phyloP scores from a whole-genome alignment of 2,113 vertebrate genomes.

The Dunckerocampus dactyliophorus region DNA sequence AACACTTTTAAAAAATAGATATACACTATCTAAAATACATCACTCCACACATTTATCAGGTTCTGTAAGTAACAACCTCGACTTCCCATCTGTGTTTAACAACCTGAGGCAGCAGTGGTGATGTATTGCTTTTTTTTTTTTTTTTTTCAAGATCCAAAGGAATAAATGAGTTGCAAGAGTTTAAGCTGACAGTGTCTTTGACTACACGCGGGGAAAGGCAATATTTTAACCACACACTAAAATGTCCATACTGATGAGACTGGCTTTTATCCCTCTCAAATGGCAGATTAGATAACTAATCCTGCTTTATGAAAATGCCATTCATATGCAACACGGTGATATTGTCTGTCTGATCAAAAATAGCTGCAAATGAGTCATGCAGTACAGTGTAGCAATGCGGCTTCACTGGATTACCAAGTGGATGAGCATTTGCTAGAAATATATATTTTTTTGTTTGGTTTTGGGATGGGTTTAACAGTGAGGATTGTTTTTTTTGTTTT shows the following conservation, averaged over 20 bases:
- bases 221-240: conserved; percentile 29
- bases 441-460: conserved; percentile 13
- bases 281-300: conserved; percentile 60
- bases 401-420: conserved; percentile 44
- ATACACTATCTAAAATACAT: conserved; percentile 2
- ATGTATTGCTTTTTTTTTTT: not conserved
- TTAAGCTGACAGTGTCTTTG: conserved; percentile 12
- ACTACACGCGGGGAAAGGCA: conserved; percentile 15
- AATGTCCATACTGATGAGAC: conserved; percentile 30
- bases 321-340: conserved; percentile 30
- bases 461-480: conserved; percentile 34
- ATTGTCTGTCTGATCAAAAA: conserved; percentile 30
- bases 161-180: conserved; percentile 2
- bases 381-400: conserved; percentile 10
- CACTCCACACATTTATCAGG: conserved; percentile 14
- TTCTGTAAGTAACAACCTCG: not conserved
- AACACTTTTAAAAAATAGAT: conserved; percentile 10
- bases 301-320: conserved; percentile 54
- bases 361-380: conserved; percentile 30
- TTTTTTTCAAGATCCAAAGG: not conserved
- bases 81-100: not conserved
- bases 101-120: not conserved
- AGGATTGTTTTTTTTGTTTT: conserved; percentile 23
- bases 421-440: conserved; percentile 38
- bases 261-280: conserved; percentile 46